Conservation (phyloP, 2,888 invertebrate genomes). For the Pomacea canaliculata region DNA sequence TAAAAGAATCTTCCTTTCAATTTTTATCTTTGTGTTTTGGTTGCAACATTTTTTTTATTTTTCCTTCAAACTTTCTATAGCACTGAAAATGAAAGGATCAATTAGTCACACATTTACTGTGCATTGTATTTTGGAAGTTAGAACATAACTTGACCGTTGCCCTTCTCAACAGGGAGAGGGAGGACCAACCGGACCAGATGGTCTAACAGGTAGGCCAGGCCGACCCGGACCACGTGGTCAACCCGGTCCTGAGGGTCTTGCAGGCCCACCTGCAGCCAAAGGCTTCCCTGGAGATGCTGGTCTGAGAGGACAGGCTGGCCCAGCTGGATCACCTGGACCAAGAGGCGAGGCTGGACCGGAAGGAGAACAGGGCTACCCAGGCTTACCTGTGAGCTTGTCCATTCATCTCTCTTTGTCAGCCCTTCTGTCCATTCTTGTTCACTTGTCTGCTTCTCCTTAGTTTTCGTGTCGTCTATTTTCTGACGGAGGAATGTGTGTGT, state of each 20-base stretch:
- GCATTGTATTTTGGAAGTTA: too few relatives aligned
- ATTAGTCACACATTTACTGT: too few relatives aligned
- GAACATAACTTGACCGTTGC: too few relatives aligned
- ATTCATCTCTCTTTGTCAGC: not conserved
- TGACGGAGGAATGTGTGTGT: not conserved
- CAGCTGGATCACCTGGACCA: conserved; percentile 46
- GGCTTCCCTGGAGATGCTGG: conserved; percentile 25
- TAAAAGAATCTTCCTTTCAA: too few relatives aligned
- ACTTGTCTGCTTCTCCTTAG: not conserved
- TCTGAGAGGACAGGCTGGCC: conserved; percentile 35
- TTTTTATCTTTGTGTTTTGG: too few relatives aligned
- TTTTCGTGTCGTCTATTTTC: not conserved
- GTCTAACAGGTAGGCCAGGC: conserved; percentile 70
- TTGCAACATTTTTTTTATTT: too few relatives aligned
- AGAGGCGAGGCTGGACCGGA: conserved; percentile 49
- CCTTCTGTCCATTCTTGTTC: not conserved
- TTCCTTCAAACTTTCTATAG: too few relatives aligned
- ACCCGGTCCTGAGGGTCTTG: conserved; percentile 23
- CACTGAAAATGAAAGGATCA: too few relatives aligned
- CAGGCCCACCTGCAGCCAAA: conserved; percentile 21
- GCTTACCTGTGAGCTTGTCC: conserved; percentile 43
- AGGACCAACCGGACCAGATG: conserved; percentile 68
- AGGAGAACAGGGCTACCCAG: conserved; percentile 66
- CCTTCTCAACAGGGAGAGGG: conserved; percentile 76
- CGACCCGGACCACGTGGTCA: conserved; percentile 25